Evolutionary conservation across 1,140 invertebrate genomes (phyloP).

Genomic region (Gonatopus flavifemur): DNA sequence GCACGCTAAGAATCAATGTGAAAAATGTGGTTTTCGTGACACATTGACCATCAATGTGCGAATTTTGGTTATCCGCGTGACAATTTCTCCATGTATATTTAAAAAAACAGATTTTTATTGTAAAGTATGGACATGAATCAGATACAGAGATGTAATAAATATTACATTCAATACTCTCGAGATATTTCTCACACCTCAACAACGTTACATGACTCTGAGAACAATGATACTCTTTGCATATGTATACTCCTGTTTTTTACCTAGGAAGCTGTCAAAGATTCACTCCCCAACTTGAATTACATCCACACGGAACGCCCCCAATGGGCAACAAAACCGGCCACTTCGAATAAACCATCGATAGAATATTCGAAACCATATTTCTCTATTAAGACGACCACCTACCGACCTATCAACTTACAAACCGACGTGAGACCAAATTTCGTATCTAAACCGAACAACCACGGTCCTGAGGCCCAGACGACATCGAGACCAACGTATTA

Average conservation of each 20-base stretch:
- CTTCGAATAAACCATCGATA: conserved; percentile 32
- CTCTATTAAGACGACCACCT: conserved; percentile 45
- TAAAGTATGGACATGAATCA: no score
- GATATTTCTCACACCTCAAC: no score
- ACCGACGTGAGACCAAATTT: conserved; percentile 43
- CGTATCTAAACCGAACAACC: conserved; percentile 39
- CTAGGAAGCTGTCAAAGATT: conserved; percentile 25
- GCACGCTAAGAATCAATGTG: no score
- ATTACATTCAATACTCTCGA: no score
- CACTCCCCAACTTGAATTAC: conserved; percentile 34
- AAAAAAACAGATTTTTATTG: no score
- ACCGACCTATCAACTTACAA: conserved; percentile 33
- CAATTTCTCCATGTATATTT: no score
- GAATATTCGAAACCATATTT: conserved; percentile 49
- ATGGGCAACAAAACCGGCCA: conserved; percentile 47
- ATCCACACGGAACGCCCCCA: conserved; percentile 48
- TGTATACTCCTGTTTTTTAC: background rate
- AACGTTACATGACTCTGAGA: no score
- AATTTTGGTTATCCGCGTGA: no score
- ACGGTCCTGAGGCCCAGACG: conserved; percentile 19
- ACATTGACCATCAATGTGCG: no score
- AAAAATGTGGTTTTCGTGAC: no score
- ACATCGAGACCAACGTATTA: conserved; percentile 27
- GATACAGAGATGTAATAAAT: no score
- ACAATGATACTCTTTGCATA: no score